Conservation (phyloP, 2,113 vertebrate genomes). For the Tragulus kanchil region DNA sequence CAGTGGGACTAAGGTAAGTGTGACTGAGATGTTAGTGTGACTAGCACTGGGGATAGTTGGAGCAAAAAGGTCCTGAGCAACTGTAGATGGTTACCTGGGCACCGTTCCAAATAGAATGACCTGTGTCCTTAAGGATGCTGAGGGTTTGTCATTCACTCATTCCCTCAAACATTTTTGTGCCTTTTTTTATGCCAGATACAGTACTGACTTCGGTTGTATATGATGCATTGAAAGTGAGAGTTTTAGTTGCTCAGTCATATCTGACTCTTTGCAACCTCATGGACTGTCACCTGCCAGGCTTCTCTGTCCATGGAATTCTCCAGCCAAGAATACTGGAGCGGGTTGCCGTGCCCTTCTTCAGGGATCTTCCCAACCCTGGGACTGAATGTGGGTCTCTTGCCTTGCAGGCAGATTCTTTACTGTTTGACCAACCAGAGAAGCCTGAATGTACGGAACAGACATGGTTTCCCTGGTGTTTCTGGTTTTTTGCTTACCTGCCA, state of each 20-base stretch:
- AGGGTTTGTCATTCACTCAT: neutral
- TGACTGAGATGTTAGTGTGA: neutral
- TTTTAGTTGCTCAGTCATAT: no score
- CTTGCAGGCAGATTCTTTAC: no score
- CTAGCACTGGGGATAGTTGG: neutral
- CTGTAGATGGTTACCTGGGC: neutral
- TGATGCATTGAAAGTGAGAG: neutral
- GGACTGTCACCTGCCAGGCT: no score
- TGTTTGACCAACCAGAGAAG: no score
- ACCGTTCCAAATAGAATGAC: neutral
- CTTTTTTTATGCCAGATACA: slow-evolving; percentile 8
- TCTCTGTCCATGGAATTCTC: no score
- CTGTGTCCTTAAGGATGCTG: neutral
- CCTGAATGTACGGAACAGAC: neutral
- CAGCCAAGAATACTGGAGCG: no score
- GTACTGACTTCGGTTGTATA: neutral
- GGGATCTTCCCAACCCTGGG: no score
- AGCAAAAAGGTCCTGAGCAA: neutral
- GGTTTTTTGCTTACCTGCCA: neutral
- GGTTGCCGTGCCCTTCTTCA: no score
- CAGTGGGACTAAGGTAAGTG: neutral
- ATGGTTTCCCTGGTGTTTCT: neutral
- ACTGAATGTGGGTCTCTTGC: no score
- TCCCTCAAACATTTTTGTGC: neutral
- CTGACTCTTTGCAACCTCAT: no score